A percentile compares a stretch with the other conserved stretches of the same genome.
phyloP scores from a whole-genome alignment of 2,888 invertebrate species.

The Lasioglossum malachurum region DNA sequence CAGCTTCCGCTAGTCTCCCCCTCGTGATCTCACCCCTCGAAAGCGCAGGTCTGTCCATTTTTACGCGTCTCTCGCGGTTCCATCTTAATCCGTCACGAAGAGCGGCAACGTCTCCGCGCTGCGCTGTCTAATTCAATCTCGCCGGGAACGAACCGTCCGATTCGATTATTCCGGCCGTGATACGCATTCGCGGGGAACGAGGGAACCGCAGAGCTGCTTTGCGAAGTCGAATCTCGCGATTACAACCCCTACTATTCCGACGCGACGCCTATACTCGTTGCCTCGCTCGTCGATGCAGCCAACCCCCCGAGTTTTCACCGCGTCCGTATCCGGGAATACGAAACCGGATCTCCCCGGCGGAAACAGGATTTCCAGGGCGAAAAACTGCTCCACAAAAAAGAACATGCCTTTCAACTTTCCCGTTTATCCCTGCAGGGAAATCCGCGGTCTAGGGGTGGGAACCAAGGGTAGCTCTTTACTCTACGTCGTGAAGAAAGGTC shows the following conservation, averaged over 20 bases:
- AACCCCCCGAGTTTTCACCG: not conserved
- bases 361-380: conserved; percentile 22
- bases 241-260: not conserved
- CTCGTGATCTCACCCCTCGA: conserved; percentile 29
- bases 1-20: conserved; percentile 12
- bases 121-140: conserved; percentile 63
- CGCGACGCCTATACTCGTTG: not conserved
- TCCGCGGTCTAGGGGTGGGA: conserved; percentile 39
- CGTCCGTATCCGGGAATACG: not conserved
- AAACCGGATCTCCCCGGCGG: conserved; percentile 3
- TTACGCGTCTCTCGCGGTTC: conserved; percentile 62
- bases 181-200: conserved; percentile 21
- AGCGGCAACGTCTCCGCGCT: conserved; percentile 63
- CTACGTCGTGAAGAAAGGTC: too few relatives aligned
- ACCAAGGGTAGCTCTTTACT: not conserved
- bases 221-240: not conserved
- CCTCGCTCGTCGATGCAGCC: not conserved
- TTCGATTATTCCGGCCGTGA: conserved; percentile 47
- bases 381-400: conserved; percentile 24
- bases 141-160: conserved; percentile 32
- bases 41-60: conserved; percentile 45
- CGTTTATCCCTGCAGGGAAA: conserved; percentile 55
- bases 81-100: conserved; percentile 74
- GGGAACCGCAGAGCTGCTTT: not conserved
- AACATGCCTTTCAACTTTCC: conserved; percentile 69